These are phyloP conservation scores for Moxostoma hubbsi DNA, from an alignment of 2,797 vertebrate species.

Conservation along the genomic window DNA sequence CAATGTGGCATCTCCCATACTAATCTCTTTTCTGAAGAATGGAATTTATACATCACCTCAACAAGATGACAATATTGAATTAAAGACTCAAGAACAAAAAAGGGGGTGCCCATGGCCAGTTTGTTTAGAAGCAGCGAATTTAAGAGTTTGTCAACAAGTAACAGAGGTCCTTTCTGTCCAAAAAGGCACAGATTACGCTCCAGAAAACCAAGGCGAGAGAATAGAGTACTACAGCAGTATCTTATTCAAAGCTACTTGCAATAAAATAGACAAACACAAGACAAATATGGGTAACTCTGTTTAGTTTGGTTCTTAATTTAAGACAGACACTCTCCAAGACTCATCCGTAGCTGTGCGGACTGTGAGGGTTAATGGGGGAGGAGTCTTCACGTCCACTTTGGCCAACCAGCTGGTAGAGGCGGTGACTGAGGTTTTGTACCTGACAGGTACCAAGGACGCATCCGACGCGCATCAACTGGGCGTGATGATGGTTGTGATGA, in stretches of 20 bases:
- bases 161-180: slow-evolving; percentile 45
- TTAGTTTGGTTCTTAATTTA: slow-evolving; percentile 51
- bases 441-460: slow-evolving; percentile 91
- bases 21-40: slow-evolving; percentile 52
- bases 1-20: slow-evolving; percentile 54
- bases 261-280: slow-evolving; percentile 64
- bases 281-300: slow-evolving; percentile 60
- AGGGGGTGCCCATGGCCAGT: slow-evolving; percentile 6
- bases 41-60: slow-evolving; percentile 7
- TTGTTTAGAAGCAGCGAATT: not conserved
- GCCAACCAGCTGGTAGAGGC: slow-evolving; percentile 87
- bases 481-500: slow-evolving; percentile 66
- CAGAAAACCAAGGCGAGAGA: slow-evolving; percentile 50
- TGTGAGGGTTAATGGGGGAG: slow-evolving; percentile 84
- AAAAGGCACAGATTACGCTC: slow-evolving; percentile 49
- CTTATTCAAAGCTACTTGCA: slow-evolving; percentile 47
- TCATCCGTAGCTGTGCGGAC: slow-evolving; percentile 92
- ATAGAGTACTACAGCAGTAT: slow-evolving; percentile 44
- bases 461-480: slow-evolving; percentile 82
- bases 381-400: slow-evolving; percentile 78
- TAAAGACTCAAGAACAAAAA: slow-evolving; percentile 1
- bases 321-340: not conserved
- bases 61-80: slow-evolving; percentile 37
- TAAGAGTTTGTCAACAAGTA: slow-evolving; percentile 23
- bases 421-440: slow-evolving; percentile 91